A percentile compares a stretch with the other conserved stretches of the same genome.
Conservation (phyloP, 2,888 invertebrate species). For the Diabrotica balteata region DNA sequence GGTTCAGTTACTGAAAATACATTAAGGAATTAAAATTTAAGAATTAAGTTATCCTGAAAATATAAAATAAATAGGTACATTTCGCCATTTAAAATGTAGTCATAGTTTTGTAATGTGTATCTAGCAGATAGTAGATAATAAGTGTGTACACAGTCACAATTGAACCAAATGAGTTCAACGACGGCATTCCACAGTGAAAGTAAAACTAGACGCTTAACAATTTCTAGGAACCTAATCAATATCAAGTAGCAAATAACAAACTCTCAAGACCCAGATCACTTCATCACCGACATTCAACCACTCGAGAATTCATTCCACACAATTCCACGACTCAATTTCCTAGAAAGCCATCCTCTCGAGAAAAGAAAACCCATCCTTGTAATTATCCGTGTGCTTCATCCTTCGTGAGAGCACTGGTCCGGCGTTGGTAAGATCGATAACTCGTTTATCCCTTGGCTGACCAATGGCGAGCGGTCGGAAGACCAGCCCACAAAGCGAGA, state of each 20-base stretch:
- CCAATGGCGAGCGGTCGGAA: conserved; percentile 48
- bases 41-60: too few species aligned
- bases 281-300: conserved; percentile 7
- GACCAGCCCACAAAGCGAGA: conserved; percentile 32
- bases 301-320: neutral
- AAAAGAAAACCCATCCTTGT: conserved; percentile 14
- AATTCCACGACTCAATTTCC: conserved; percentile 13
- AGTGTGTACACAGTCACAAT: too few species aligned
- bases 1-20: too few species aligned
- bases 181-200: neutral
- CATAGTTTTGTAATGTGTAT: too few species aligned
- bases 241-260: conserved; percentile 1
- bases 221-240: conserved; percentile 6
- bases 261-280: conserved; percentile 8
- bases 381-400: conserved; percentile 10
- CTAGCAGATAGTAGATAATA: too few species aligned
- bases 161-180: too few species aligned
- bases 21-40: too few species aligned
- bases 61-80: too few species aligned
- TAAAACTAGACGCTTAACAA: conserved; percentile 2
- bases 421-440: conserved; percentile 26
- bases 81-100: too few species aligned
- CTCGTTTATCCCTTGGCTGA: conserved; percentile 51
- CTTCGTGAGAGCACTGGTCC: conserved; percentile 1
- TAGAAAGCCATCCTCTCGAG: conserved; percentile 10